phyloP scores from a whole-genome alignment of 2,797 vertebrate species.

The Catharus ustulatus region DNA sequence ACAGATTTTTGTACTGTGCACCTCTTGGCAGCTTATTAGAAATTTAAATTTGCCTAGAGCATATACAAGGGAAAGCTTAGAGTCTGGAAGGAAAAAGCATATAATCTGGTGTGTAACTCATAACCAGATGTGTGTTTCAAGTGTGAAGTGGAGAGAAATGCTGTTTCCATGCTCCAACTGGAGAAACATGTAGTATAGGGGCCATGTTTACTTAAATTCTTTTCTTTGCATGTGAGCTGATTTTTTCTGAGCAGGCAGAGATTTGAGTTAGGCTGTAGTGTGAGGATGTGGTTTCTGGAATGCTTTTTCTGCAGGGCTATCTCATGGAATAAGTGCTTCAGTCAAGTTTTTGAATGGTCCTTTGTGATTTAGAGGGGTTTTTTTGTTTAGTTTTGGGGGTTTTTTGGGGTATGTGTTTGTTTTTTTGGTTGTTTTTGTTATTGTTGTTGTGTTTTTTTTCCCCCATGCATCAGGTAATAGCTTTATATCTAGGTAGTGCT shows the following conservation, averaged over 20 bases:
- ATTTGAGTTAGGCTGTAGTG: neutral
- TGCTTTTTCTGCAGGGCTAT: neutral
- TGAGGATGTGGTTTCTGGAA: constrained; percentile 3
- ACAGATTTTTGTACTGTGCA: neutral
- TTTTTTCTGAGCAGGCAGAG: neutral
- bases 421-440: neutral
- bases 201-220: neutral
- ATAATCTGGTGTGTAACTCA: neutral
- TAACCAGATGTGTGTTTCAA: neutral
- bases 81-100: neutral
- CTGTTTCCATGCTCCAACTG: neutral
- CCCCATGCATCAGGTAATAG: neutral
- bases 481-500: neutral
- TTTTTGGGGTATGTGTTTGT: neutral
- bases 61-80: neutral
- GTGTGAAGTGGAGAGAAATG: neutral
- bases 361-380: neutral
- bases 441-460: neutral
- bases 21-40: neutral
- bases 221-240: neutral
- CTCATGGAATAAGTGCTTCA: neutral
- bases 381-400: neutral
- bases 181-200: neutral
- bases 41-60: neutral
- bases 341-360: neutral